Percentiles rank a stretch among this genome's conserved stretches.
Conservation (phyloP, 2,888 invertebrate species). For the Liodrosophila aerea region DNA sequence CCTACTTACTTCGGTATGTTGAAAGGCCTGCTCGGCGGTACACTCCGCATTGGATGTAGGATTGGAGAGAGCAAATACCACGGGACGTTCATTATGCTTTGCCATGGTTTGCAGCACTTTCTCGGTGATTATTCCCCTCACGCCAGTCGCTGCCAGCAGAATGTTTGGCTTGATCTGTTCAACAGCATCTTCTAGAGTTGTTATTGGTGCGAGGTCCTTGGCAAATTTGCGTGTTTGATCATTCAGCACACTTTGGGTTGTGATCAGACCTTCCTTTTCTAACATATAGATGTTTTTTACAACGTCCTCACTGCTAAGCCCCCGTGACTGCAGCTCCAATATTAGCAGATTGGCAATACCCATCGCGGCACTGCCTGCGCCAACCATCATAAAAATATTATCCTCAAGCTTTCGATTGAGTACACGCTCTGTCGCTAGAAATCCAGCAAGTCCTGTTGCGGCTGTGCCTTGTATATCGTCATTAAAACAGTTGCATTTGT, state of each 20-base stretch:
- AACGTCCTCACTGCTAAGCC: constrained; percentile 10
- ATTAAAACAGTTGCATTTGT: constrained; percentile 36
- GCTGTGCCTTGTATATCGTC: constrained; percentile 40
- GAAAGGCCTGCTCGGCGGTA: constrained; percentile 63
- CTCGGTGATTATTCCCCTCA: constrained; percentile 49
- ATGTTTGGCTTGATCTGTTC: constrained; percentile 54
- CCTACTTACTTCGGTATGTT: constrained; percentile 49
- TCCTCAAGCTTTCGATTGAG: constrained; percentile 37
- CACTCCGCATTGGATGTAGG: constrained; percentile 62
- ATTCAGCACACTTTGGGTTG: background rate
- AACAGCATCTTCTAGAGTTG: constrained; percentile 26
- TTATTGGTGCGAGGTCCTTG: constrained; percentile 18
- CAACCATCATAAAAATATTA: constrained; percentile 47
- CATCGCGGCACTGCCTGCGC: constrained; percentile 57
- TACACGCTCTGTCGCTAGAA: constrained; percentile 14
- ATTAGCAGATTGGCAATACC: constrained; percentile 43
- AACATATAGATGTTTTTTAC: constrained; percentile 42
- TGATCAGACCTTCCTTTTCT: constrained; percentile 47
- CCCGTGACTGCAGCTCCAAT: constrained; percentile 25
- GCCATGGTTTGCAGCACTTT: constrained; percentile 43
- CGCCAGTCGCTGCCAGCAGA: constrained; percentile 54
- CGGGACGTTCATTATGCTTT: constrained; percentile 47
- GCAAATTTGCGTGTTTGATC: constrained; percentile 20
- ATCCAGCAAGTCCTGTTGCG: constrained; percentile 9
- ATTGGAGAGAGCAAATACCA: constrained; percentile 61